Evolutionary conservation across 2,888 invertebrate species (phyloP), one percentile per base, ranked within the genome.

Genomic region (Drosophila niveifrons): DNA sequence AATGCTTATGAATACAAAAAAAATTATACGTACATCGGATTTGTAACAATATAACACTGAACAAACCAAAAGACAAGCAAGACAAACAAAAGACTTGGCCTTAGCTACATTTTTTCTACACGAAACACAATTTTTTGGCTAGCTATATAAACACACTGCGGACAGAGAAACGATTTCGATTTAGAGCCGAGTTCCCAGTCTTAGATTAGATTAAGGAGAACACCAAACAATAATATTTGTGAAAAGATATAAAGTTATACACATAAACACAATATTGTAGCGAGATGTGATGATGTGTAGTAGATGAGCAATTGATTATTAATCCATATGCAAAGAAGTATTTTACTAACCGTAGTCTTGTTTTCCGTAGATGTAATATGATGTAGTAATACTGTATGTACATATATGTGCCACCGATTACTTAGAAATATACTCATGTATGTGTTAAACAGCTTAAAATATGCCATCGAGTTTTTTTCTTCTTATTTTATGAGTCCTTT

Each of bases 61-160:
- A 15, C 47, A 58, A 50, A 66, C 51, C 53, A 68, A 66, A 72
- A 78, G 69, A 80, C 70, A 76, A 64, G 23, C 52, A 23, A 47
- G 46, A 78, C 80, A 82, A 80, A 83, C 80, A 80, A 74, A 82
- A 83, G 82, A 83, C 82, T 83, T 78, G 78, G 71, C 72, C 17
- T 18, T 51, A 61, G 75, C 70, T 64, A 70, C 46, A 51, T 61
- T 58, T 74, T 75, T 80, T 82, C 67, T 75, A 83, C 85, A 80
- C 74, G 36, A 71, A 72, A 85, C 82, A 85, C 72, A 56, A 59
- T 72, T 9, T 62, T 72, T 66, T 73, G 52, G 34, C 18, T 53
- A 44, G 34, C 56, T 18, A 34, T 50, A 39, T 59, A 59, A 39
- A 50, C 52, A 58, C 39, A 58, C 17, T 13, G 31, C 17, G 11